Evolutionary conservation across 2,113 vertebrate species (phyloP).

Genomic region (Dicerorhinus sumatrensis): DNA sequence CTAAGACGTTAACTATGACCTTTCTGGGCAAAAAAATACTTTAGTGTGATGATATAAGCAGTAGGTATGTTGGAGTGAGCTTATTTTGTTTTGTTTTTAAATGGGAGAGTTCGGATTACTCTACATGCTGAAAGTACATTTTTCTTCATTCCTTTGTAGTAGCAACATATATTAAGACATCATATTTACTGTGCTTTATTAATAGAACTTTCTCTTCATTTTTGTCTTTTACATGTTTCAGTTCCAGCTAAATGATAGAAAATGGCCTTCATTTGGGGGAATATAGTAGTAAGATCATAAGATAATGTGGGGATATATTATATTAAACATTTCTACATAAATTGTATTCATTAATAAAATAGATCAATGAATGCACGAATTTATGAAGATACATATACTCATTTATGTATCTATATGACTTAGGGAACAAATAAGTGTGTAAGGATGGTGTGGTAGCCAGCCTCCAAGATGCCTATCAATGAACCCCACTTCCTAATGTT

Average conservation of each 20-base stretch:
- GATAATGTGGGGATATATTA: background rate
- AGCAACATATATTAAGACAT: background rate
- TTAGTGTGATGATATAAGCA: background rate
- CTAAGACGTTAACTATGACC: background rate
- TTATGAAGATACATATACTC: background rate
- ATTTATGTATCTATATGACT: background rate
- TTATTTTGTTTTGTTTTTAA: background rate
- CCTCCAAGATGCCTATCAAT: background rate
- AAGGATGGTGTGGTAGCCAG: background rate
- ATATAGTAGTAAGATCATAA: background rate
- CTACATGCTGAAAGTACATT: background rate
- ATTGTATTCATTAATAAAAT: background rate
- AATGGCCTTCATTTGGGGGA: background rate
- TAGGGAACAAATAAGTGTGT: background rate
- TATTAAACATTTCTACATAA: background rate
- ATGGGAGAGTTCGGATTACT: background rate
- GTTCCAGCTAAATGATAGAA: background rate
- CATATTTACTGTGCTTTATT: background rate
- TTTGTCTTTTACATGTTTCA: background rate
- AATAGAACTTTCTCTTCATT: background rate
- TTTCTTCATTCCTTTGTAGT: background rate
- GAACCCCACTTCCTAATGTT: background rate
- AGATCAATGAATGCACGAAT: too few species aligned
- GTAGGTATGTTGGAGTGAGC: background rate
- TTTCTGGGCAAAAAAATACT: background rate